Evolutionary conservation across 1,140 invertebrate species (phyloP), one percentile per base, ranked within the genome.

Genomic region (Glossosoma conforme): DNA sequence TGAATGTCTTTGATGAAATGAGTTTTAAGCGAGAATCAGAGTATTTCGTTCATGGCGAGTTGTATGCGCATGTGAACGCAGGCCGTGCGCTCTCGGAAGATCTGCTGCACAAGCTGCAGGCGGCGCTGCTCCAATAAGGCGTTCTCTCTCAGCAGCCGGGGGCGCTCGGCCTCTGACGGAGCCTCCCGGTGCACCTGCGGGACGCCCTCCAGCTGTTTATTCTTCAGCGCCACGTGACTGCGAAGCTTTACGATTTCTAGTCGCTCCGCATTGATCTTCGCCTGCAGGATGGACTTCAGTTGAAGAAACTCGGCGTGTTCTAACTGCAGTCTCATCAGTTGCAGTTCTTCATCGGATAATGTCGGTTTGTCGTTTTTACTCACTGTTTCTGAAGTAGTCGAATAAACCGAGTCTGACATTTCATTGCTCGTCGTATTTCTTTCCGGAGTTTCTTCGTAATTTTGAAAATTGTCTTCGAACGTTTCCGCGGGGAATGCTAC

Each of bases 301-400:
- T 77, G 79, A n/a, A 82, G 61, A 50, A 84, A 71, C 64, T 85
- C 83, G 2, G 81, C 78, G 42, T 83, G 80, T 62, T 85, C 81
- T 10, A 86, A 67, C 62, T 76, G 80, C 4, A 85, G 65, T 41
- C 78, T 66, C 13, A 85, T 58, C 21, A 79, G 69, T 48, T 79
- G 77, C 1, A 79, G 61, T 48, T 78, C 76, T 53, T 80, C 75
- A 61, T 76, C 72, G 13, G 70, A 69, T 35, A 77, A 52, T 56
- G 70, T 74, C 1, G 73, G 67, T 62, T 72, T 74, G 19, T 76
- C 74, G 52, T 56, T 54, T 9, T 56, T 48, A 0, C 61, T 55
- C 13, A 52, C 54, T 20, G 45, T 54, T 46, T 52, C 56, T 3
- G 59, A 54, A 38, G 37, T 40, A 20, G 33, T 57, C 1, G 56